A percentile compares a stretch with the other conserved stretches of the same genome.
phyloP scores from a whole-genome alignment of 2,888 invertebrate genomes.

The Melanostoma scalare region DNA sequence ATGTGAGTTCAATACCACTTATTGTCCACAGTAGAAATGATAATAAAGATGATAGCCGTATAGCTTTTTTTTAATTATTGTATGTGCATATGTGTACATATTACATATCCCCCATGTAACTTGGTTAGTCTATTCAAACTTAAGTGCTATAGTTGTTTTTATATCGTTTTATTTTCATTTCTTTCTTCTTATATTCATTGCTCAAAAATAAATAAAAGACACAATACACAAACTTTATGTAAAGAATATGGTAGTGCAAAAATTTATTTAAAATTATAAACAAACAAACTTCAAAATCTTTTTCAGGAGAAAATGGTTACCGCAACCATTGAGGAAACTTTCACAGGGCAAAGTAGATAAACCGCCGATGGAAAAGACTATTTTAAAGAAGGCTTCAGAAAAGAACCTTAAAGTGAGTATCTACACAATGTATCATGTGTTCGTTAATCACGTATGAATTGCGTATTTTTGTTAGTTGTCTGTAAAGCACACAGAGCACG shows the following conservation, averaged over 20 bases:
- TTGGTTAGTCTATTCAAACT: conserved; percentile 34
- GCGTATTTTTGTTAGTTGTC: conserved; percentile 73
- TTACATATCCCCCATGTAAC: conserved; percentile 44
- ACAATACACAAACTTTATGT: conserved; percentile 29
- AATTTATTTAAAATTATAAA: conserved; percentile 3
- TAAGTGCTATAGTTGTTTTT: conserved; percentile 47
- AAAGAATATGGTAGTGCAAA: conserved; percentile 28
- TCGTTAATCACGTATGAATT: conserved; percentile 36
- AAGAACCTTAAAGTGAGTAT: conserved; percentile 90
- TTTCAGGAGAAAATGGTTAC: conserved; percentile 93
- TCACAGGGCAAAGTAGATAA: conserved; percentile 95
- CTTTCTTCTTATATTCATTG: conserved; percentile 17
- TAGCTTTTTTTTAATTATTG: conserved; percentile 51
- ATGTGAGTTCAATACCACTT: conserved; percentile 70
- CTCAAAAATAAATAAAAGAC: conserved; percentile 38
- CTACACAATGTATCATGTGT: neutral
- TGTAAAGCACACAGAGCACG: conserved; percentile 82
- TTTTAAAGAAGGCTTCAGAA: conserved; percentile 92
- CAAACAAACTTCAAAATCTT: conserved; percentile 45
- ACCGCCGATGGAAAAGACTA: conserved; percentile 84
- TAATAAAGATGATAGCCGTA: conserved; percentile 41
- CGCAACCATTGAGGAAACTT: conserved; percentile 92
- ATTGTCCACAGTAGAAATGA: conserved; percentile 57
- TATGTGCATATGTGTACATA: conserved; percentile 24
- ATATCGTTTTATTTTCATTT: conserved; percentile 24